Percentiles rank a stretch among this genome's conserved stretches.
phyloP scores from a whole-genome alignment of 2,888 invertebrate genomes.

The Xestia xanthographa region DNA sequence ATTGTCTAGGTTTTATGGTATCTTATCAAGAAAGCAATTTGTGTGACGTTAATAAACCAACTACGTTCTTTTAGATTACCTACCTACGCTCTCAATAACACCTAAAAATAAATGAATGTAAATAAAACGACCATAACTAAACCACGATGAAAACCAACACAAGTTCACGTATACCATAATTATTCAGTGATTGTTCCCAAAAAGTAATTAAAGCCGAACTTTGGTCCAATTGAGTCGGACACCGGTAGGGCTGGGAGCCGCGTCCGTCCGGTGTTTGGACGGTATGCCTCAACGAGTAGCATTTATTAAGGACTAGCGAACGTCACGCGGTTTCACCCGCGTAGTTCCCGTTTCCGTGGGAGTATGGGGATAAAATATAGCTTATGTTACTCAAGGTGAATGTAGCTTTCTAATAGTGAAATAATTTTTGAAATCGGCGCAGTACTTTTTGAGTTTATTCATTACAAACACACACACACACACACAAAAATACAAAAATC shows the following conservation, averaged over 20 bases:
- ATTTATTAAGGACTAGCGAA: conserved; percentile 48
- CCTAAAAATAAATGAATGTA: neutral
- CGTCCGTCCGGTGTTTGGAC: conserved; percentile 38
- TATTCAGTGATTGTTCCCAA: conserved; percentile 55
- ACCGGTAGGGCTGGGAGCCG: conserved; percentile 47
- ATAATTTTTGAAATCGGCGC: no score
- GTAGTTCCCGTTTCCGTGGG: no score
- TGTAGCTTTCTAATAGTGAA: no score
- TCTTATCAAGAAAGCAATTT: neutral
- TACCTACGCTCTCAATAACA: neutral
- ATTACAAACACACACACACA: no score
- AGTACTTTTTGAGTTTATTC: no score
- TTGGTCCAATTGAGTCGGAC: conserved; percentile 63
- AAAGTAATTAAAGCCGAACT: conserved; percentile 63
- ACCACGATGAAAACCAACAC: conserved; percentile 4
- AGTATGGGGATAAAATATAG: no score
- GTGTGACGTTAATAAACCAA: no score
- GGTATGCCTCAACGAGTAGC: conserved; percentile 18
- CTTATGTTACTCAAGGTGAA: no score
- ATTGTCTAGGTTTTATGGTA: neutral
- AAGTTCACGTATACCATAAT: conserved; percentile 42
- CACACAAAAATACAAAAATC: no score
- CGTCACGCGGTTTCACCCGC: no score
- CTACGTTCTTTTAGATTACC: no score
- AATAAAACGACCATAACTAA: neutral